Evolutionary conservation across 2,113 vertebrate species (phyloP).

Genomic region (Lycaon pictus): DNA sequence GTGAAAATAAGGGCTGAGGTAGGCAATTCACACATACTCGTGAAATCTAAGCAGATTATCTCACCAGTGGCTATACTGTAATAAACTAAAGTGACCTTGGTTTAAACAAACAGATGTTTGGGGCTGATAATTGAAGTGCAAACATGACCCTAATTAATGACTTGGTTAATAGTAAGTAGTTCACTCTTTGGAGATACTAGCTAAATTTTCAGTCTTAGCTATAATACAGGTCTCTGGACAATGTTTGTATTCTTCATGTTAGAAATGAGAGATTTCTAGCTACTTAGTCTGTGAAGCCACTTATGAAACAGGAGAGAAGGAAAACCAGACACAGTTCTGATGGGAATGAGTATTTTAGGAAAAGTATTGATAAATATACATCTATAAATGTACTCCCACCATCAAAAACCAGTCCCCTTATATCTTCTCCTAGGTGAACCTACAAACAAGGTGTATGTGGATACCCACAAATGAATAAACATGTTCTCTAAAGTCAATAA

Average conservation of each 20-base stretch:
- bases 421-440: conserved; percentile 27
- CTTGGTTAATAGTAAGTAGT: conserved; percentile 64
- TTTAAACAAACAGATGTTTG: conserved; percentile 82
- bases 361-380: conserved; percentile 46
- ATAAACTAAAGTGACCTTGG: conserved; percentile 76
- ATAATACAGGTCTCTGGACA: conserved; percentile 36
- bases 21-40: conserved; percentile 81
- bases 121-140: conserved; percentile 73
- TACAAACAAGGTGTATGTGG: conserved; percentile 35
- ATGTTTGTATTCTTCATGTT: conserved; percentile 54
- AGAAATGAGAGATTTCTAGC: conserved; percentile 51
- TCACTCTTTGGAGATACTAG: conserved; percentile 57
- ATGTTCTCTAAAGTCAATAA: conserved; percentile 35
- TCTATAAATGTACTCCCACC: background rate
- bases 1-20: conserved; percentile 82
- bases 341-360: conserved; percentile 55
- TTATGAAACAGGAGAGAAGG: conserved; percentile 33
- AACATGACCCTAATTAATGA: conserved; percentile 77
- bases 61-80: conserved; percentile 79
- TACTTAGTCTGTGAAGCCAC: background rate
- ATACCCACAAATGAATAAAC: conserved; percentile 1
- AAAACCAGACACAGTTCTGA: conserved; percentile 35
- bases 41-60: conserved; percentile 82
- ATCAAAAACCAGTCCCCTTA: conserved; percentile 47
- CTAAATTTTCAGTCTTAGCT: conserved; percentile 57